These are phyloP conservation scores for Ceratitis capitata DNA, from an alignment of 1,140 invertebrate genomes.

Conservation along the genomic window DNA sequence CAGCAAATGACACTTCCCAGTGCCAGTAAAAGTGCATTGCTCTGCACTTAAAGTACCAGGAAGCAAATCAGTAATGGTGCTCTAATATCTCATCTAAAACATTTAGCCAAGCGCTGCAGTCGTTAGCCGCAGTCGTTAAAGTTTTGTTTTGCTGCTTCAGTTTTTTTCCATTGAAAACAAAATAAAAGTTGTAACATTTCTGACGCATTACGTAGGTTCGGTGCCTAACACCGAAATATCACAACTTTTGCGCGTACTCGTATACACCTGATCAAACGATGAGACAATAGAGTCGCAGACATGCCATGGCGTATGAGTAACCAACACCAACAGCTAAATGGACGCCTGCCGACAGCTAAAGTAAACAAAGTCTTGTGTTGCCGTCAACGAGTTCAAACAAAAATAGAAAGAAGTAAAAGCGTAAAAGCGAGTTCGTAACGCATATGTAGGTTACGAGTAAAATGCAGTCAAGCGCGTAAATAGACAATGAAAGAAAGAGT, in stretches of 20 bases:
- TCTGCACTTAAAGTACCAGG: no score
- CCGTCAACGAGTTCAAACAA: background rate
- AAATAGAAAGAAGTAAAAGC: background rate
- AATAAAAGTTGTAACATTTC: background rate
- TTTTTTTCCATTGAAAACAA: background rate
- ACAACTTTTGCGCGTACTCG: background rate
- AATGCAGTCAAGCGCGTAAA: constrained; percentile 4
- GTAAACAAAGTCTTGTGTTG: background rate
- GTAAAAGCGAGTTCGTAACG: no score
- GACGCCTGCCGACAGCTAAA: background rate
- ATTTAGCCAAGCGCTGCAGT: no score
- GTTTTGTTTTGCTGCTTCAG: background rate
- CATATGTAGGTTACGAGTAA: constrained; percentile 1
- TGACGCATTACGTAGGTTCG: background rate
- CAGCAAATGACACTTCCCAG: no score
- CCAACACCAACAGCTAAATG: background rate
- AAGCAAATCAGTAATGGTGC: no score
- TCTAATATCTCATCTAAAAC: no score
- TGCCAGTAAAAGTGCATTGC: no score
- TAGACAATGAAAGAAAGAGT: background rate
- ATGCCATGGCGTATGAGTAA: constrained; percentile 4
- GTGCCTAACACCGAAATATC: background rate
- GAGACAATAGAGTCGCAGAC: background rate
- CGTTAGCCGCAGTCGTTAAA: background rate
- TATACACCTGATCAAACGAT: background rate